phyloP scores from a whole-genome alignment of 2,113 vertebrate genomes.

The Ophthalmolycus amberensis region DNA sequence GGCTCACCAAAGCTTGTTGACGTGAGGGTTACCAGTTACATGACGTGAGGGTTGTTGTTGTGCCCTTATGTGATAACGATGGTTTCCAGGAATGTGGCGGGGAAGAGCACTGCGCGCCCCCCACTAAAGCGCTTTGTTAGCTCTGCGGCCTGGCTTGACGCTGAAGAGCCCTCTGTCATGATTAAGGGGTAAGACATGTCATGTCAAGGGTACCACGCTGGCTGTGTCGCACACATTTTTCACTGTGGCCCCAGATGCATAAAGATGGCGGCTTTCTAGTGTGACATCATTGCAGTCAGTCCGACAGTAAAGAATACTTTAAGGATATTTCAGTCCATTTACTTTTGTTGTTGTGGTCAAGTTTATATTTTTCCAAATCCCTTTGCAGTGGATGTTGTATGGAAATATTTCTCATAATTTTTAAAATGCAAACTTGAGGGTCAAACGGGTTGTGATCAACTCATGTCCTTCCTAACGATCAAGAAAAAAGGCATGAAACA shows the following conservation, averaged over 20 bases:
- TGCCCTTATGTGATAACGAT: slow-evolving; percentile 69
- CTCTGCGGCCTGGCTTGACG: slow-evolving; percentile 89
- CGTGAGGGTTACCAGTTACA: slow-evolving; percentile 21
- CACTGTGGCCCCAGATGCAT: slow-evolving; percentile 24
- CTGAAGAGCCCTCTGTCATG: slow-evolving; percentile 82
- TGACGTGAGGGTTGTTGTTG: slow-evolving; percentile 49
- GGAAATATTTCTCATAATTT: neutral
- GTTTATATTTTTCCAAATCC: neutral
- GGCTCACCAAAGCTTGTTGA: slow-evolving; percentile 4
- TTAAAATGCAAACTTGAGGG: neutral
- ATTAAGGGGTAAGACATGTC: slow-evolving; percentile 88
- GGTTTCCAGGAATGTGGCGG: slow-evolving; percentile 85
- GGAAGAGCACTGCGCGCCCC: slow-evolving; percentile 86
- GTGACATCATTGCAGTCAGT: neutral
- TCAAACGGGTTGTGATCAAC: neutral
- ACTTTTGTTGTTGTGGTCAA: neutral
- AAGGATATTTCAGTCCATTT: neutral
- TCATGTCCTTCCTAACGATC: neutral
- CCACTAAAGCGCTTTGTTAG: slow-evolving; percentile 91
- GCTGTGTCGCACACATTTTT: slow-evolving; percentile 21
- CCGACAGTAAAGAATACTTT: too few relatives aligned
- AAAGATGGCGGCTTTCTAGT: slow-evolving; percentile 49
- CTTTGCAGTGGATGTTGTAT: neutral
- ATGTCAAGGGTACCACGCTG: slow-evolving; percentile 4
- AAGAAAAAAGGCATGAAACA: neutral